A percentile compares a stretch with the other conserved stretches of the same genome.
Conservation (phyloP, 2,888 invertebrate genomes). For the Cynaeus angustus region DNA sequence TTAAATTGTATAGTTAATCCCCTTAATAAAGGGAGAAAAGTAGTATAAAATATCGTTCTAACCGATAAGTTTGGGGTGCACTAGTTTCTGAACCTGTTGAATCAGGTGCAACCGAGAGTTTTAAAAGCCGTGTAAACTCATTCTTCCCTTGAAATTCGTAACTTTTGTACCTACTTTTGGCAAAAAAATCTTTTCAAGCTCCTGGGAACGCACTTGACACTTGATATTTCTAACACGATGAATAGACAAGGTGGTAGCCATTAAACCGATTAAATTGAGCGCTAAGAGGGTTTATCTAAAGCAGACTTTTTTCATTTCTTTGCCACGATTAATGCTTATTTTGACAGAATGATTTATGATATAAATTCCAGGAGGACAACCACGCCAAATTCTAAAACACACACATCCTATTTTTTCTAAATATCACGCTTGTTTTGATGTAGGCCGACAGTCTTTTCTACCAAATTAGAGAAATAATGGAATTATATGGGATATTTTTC, state of each 20-base stretch:
- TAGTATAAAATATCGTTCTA: slow-evolving; percentile 15
- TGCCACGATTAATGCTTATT: slow-evolving; percentile 34
- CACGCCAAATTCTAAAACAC: slow-evolving; percentile 29
- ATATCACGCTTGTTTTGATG: neutral
- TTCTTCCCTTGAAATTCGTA: slow-evolving; percentile 67
- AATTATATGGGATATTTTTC: too few species aligned
- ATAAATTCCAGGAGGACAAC: slow-evolving; percentile 23
- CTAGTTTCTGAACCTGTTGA: slow-evolving; percentile 51
- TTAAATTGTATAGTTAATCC: slow-evolving; percentile 17
- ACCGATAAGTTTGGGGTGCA: slow-evolving; percentile 17
- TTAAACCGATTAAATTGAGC: slow-evolving; percentile 52
- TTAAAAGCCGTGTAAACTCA: slow-evolving; percentile 60
- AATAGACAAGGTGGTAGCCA: slow-evolving; percentile 26
- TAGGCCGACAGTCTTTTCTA: too few species aligned
- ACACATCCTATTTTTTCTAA: slow-evolving; percentile 17
- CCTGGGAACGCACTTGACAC: slow-evolving; percentile 71
- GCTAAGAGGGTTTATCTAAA: slow-evolving; percentile 10
- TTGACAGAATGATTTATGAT: slow-evolving; percentile 34
- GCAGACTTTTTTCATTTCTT: slow-evolving; percentile 21
- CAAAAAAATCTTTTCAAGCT: slow-evolving; percentile 61
- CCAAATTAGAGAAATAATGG: too few species aligned
- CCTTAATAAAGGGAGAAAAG: slow-evolving; percentile 13
- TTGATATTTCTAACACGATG: slow-evolving; percentile 62
- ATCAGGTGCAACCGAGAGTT: slow-evolving; percentile 61
- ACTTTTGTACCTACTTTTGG: slow-evolving; percentile 69